A percentile compares a stretch with the other conserved stretches of the same genome.
These are phyloP conservation scores for Paralichthys olivaceus DNA, from an alignment of 2,113 vertebrate genomes.

Conservation along the genomic window DNA sequence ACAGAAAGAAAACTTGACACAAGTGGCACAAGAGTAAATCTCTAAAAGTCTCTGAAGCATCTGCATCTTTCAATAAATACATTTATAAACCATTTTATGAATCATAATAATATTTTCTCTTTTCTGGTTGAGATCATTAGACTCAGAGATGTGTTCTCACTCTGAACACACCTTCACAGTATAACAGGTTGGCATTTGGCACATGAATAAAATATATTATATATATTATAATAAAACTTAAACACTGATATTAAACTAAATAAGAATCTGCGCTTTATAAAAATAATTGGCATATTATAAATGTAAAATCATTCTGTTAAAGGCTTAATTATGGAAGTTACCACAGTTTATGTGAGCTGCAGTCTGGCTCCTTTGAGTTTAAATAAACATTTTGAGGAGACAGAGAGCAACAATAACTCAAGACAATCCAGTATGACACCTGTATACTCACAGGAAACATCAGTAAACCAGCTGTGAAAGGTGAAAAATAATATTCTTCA, in stretches of 20 bases:
- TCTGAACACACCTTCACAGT: constrained; percentile 27
- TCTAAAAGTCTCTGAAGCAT: constrained; percentile 35
- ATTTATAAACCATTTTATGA: constrained; percentile 21
- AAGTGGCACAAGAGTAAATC: constrained; percentile 36
- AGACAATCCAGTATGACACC: constrained; percentile 35
- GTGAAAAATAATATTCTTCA: background rate
- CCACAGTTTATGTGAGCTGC: constrained; percentile 43
- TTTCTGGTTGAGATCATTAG: constrained; percentile 9
- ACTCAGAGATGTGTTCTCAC: constrained; percentile 10
- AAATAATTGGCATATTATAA: constrained; percentile 59
- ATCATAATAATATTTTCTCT: constrained; percentile 20
- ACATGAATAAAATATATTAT: constrained; percentile 53
- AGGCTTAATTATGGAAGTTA: constrained; percentile 45
- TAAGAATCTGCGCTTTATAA: constrained; percentile 54
- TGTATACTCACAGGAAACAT: constrained; percentile 25
- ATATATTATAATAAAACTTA: constrained; percentile 21
- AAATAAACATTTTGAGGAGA: constrained; percentile 23
- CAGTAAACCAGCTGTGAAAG: constrained; percentile 42
- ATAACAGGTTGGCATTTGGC: constrained; percentile 43
- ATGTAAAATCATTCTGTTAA: constrained; percentile 32
- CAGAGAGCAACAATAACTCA: constrained; percentile 23
- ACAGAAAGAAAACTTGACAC: constrained; percentile 11
- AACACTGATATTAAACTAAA: constrained; percentile 43
- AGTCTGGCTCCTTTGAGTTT: constrained; percentile 29
- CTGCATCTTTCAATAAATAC: constrained; percentile 50